phyloP scores from a whole-genome alignment of 53 echinoderm and acorn worm genomes.

The Patiria pectinifera region DNA sequence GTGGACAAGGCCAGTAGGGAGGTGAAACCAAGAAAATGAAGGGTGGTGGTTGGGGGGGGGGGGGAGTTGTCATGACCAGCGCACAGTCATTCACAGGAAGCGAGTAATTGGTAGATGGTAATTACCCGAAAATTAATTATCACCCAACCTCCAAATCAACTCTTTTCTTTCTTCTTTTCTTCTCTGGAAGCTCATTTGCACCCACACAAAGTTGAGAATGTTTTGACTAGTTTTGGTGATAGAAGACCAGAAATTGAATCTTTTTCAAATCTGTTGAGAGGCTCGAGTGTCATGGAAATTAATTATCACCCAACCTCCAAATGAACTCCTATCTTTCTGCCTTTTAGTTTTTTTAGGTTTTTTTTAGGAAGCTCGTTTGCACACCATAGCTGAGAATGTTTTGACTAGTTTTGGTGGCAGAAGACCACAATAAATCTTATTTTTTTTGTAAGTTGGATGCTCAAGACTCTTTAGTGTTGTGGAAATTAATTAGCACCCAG shows the following conservation, averaged over 20 bases:
- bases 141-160: background rate
- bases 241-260: too few species aligned
- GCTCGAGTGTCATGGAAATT: background rate
- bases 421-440: too few species aligned
- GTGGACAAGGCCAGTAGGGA: background rate
- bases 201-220: background rate
- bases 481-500: background rate
- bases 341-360: too few species aligned
- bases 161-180: too few species aligned
- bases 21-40: background rate
- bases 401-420: background rate
- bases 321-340: background rate
- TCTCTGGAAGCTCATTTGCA: too few species aligned
- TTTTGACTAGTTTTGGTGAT: background rate
- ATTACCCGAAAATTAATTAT: background rate
- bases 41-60: background rate
- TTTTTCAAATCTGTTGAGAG: too few species aligned
- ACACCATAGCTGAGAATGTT: background rate
- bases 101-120: background rate
- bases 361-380: too few species aligned
- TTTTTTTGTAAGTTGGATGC: too few species aligned
- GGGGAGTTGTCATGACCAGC: background rate
- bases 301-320: background rate
- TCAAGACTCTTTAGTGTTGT: too few species aligned
- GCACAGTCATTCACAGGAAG: background rate